Evolutionary conservation across 2,113 vertebrate genomes (phyloP).

Genomic region (Oryzias curvinotus): DNA sequence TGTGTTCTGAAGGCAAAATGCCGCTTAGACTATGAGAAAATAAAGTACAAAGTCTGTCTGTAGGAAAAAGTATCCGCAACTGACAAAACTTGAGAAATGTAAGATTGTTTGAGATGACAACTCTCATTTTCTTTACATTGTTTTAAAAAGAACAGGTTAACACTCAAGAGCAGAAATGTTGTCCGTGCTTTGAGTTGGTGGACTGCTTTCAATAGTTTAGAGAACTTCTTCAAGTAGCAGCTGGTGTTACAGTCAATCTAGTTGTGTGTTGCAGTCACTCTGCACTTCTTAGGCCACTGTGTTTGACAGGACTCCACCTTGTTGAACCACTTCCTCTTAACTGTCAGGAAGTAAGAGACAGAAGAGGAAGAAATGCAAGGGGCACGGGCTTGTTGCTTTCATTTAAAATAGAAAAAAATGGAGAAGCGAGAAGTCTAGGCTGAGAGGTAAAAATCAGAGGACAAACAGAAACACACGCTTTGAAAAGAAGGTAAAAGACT

Average conservation of each 20-base stretch:
- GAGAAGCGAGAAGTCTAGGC: constrained; percentile 53
- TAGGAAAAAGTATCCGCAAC: too few relatives aligned
- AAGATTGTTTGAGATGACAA: too few relatives aligned
- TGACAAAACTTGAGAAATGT: too few relatives aligned
- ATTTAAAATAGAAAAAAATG: constrained; percentile 50
- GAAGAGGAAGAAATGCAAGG: constrained; percentile 74
- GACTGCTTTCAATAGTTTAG: too few relatives aligned
- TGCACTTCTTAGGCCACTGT: constrained; percentile 11
- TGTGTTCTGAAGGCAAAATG: too few relatives aligned
- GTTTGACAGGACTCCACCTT: constrained; percentile 52
- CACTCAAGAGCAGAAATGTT: too few relatives aligned
- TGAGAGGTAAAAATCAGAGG: constrained; percentile 27
- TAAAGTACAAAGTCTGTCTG: too few relatives aligned
- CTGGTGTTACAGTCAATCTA: background rate
- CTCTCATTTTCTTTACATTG: too few relatives aligned
- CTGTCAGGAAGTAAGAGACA: constrained; percentile 63
- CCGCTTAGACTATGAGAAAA: too few relatives aligned
- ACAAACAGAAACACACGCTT: constrained; percentile 16
- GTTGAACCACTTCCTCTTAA: constrained; percentile 64
- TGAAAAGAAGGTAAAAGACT: constrained; percentile 1
- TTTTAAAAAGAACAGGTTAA: too few relatives aligned
- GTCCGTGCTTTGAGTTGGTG: too few relatives aligned
- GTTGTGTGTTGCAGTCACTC: constrained; percentile 16
- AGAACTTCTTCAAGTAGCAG: too few relatives aligned
- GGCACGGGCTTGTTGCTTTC: constrained; percentile 63